Conservation (phyloP, 2,797 vertebrate species). For the Pempheris klunzingeri region DNA sequence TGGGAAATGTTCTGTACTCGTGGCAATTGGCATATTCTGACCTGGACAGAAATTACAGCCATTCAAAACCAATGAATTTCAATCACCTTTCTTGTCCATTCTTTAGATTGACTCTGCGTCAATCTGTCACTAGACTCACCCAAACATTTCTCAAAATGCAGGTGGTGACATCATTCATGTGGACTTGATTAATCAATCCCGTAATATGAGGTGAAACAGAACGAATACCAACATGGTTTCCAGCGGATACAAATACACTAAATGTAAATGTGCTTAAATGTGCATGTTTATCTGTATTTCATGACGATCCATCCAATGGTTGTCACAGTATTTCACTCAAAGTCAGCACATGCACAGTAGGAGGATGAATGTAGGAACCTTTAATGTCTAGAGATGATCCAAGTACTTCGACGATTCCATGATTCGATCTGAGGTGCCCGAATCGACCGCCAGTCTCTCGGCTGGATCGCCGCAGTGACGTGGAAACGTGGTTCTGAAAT, state of each 20-base stretch:
- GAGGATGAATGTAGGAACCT: too few relatives aligned
- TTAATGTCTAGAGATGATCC: too few relatives aligned
- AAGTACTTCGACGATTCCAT: too few relatives aligned
- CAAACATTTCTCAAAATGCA: slow-evolving; percentile 72
- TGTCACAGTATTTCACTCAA: too few relatives aligned
- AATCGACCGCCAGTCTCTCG: too few relatives aligned
- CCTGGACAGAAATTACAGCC: slow-evolving; percentile 77
- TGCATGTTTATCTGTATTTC: neutral
- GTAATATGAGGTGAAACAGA: slow-evolving; percentile 62
- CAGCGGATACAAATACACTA: neutral
- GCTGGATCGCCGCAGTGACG: too few relatives aligned
- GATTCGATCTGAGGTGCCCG: too few relatives aligned
- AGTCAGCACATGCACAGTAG: too few relatives aligned
- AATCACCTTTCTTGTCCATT: slow-evolving; percentile 80
- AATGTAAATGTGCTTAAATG: neutral
- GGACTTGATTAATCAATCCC: slow-evolving; percentile 74
- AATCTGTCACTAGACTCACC: slow-evolving; percentile 60
- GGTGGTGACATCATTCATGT: slow-evolving; percentile 68
- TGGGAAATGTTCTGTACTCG: slow-evolving; percentile 57
- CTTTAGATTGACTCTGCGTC: slow-evolving; percentile 73
- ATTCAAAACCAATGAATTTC: slow-evolving; percentile 84
- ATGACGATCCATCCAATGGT: too few relatives aligned
- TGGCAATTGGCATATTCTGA: slow-evolving; percentile 74
- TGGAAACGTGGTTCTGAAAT: too few relatives aligned
- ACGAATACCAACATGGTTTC: slow-evolving; percentile 5